phyloP scores from a whole-genome alignment of 2,888 invertebrate genomes.

The Leucophora obtusa region DNA sequence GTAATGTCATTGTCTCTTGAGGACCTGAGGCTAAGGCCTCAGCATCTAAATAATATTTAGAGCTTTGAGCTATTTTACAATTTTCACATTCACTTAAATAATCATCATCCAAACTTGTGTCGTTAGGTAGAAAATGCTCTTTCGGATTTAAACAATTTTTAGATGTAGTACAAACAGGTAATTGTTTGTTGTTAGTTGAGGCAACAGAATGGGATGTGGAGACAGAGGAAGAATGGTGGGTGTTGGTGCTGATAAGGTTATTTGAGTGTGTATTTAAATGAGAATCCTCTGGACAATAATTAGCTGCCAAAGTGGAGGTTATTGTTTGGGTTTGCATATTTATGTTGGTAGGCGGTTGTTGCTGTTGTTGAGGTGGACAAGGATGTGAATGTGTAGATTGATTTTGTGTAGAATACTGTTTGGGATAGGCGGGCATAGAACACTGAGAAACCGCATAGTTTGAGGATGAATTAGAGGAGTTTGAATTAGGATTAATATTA shows the following conservation, averaged over 20 bases:
- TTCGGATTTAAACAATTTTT: conserved; percentile 79
- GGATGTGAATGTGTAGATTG: conserved; percentile 22
- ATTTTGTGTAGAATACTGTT: conserved; percentile 54
- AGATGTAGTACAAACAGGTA: conserved; percentile 78
- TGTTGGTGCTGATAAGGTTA: not conserved
- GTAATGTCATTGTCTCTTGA: conserved; percentile 85
- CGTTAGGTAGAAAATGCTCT: conserved; percentile 79
- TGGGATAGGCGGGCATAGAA: conserved; percentile 74
- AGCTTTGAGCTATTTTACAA: conserved; percentile 87
- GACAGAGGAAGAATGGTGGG: not conserved
- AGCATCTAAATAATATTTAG: conserved; percentile 83
- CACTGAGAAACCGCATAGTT: conserved; percentile 70
- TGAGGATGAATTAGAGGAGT: conserved; percentile 29
- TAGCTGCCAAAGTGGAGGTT: conserved; percentile 64
- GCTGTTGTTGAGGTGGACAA: conserved; percentile 44
- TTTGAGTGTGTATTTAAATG: conserved; percentile 52
- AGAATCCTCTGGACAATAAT: conserved; percentile 66
- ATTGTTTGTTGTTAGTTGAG: conserved; percentile 69
- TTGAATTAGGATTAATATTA: conserved; percentile 8
- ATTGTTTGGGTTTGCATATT: conserved; percentile 62
- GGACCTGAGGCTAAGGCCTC: conserved; percentile 80
- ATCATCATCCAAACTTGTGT: conserved; percentile 82
- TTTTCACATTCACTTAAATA: conserved; percentile 91
- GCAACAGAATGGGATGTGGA: conserved; percentile 12
- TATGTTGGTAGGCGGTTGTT: conserved; percentile 47